A percentile compares a stretch with the other conserved stretches of the same genome.
Conservation (phyloP, 2,888 invertebrate species). For the Drosophila neotestacea region DNA sequence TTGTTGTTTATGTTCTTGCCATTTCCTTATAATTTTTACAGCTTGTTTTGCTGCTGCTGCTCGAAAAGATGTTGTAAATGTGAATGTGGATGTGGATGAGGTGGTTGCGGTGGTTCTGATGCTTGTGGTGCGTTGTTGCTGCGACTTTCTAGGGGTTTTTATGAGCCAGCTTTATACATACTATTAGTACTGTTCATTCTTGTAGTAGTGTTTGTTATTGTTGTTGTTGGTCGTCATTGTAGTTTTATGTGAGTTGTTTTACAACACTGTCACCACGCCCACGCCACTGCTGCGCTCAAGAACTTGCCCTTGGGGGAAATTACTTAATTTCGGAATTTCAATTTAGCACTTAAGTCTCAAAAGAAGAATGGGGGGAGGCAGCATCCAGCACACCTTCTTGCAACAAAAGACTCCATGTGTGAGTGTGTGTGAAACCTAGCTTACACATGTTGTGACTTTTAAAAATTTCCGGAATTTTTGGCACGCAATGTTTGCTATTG, state of each 20-base stretch:
- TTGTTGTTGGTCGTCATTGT: slow-evolving; percentile 51
- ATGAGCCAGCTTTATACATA: slow-evolving; percentile 51
- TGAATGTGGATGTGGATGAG: too few species aligned
- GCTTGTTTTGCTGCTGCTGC: slow-evolving; percentile 66
- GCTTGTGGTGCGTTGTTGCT: slow-evolving; percentile 12
- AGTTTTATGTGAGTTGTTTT: slow-evolving; percentile 66
- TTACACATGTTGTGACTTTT: slow-evolving; percentile 80
- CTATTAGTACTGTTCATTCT: slow-evolving; percentile 71
- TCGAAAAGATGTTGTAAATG: slow-evolving; percentile 28
- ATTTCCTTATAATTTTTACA: slow-evolving; percentile 76
- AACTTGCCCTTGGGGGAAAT: slow-evolving; percentile 73
- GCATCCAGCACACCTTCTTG: slow-evolving; percentile 24
- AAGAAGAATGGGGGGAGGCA: slow-evolving; percentile 2
- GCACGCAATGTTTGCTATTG: slow-evolving; percentile 80
- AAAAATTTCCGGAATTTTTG: slow-evolving; percentile 81
- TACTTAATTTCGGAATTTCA: slow-evolving; percentile 82
- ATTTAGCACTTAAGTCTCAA: slow-evolving; percentile 76
- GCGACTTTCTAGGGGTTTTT: slow-evolving; percentile 46
- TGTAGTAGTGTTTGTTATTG: slow-evolving; percentile 43
- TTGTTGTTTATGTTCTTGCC: slow-evolving; percentile 59
- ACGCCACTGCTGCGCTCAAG: slow-evolving; percentile 22
- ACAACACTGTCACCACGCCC: slow-evolving; percentile 63
- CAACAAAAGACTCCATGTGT: slow-evolving; percentile 39
- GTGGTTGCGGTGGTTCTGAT: slow-evolving; percentile 19
- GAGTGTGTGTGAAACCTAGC: slow-evolving; percentile 64